A percentile compares a stretch with the other conserved stretches of the same genome.
These are phyloP conservation scores for Wiebesia pumilae DNA, from an alignment of 1,140 invertebrate genomes.

Conservation along the genomic window DNA sequence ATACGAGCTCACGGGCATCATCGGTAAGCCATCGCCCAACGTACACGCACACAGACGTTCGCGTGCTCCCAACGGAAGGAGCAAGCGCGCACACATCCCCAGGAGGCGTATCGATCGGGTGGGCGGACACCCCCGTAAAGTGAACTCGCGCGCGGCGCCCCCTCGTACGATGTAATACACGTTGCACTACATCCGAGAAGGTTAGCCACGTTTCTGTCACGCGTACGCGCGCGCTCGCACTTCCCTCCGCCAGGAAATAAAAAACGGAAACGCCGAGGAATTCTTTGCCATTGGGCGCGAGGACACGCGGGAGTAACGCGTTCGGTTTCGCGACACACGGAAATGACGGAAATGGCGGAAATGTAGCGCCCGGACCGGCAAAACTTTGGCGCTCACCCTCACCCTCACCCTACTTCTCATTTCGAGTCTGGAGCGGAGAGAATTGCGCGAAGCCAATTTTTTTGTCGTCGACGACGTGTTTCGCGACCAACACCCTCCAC, in stretches of 20 bases:
- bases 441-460: neutral
- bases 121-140: neutral
- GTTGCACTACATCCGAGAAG: slow-evolving; percentile 11
- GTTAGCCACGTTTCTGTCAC: neutral
- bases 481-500: neutral
- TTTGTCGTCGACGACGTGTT: neutral
- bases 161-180: slow-evolving; percentile 29
- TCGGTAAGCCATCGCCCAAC: neutral
- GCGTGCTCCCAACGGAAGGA: neutral
- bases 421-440: neutral
- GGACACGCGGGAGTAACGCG: too few species aligned
- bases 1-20: neutral
- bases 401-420: neutral
- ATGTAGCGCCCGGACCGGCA: too few species aligned
- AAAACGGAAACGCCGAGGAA: too few species aligned
- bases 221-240: neutral
- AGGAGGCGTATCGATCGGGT: neutral
- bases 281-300: too few species aligned
- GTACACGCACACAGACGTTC: neutral
- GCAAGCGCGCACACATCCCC: neutral
- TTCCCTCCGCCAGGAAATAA: neutral
- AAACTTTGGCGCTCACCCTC: neutral
- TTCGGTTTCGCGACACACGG: too few species aligned
- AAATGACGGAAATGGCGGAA: too few species aligned
- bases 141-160: slow-evolving; percentile 1